A percentile compares a stretch with the other conserved stretches of the same genome.
Conservation (phyloP, 1,140 invertebrate genomes). For the Drosophila tropicalis region DNA sequence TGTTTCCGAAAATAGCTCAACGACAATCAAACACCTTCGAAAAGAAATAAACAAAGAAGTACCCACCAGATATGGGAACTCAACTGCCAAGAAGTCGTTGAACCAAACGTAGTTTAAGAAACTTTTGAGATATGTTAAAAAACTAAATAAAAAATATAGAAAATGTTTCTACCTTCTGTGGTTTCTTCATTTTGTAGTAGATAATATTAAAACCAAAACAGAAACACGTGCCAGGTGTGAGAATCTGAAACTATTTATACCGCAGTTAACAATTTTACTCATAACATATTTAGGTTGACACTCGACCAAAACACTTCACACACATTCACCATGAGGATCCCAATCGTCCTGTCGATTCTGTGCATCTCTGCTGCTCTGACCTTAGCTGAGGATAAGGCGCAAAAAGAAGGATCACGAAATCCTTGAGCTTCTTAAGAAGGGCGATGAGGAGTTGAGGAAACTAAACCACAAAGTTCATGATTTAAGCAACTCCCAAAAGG, state of each 20-base stretch:
- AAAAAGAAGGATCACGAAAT: constrained; percentile 4
- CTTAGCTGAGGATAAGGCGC: constrained; percentile 7
- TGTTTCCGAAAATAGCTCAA: no score
- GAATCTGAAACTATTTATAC: constrained; percentile 32
- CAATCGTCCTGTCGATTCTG: constrained; percentile 16
- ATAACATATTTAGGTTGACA: constrained; percentile 2
- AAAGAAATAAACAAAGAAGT: no score
- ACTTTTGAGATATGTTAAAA: no score
- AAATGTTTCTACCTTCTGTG: neutral
- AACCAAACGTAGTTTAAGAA: neutral
- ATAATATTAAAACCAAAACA: neutral
- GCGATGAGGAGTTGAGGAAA: constrained; percentile 11
- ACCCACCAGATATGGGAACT: no score
- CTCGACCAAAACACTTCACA: constrained; percentile 9
- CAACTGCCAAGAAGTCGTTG: neutral
- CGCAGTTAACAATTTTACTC: neutral
- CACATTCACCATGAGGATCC: constrained; percentile 27
- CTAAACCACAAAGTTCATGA: constrained; percentile 12
- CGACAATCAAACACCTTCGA: no score
- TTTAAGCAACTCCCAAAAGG: constrained; percentile 44
- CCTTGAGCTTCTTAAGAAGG: constrained; percentile 20
- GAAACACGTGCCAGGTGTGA: neutral
- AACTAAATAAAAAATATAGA: no score
- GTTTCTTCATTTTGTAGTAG: neutral
- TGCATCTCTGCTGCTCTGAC: constrained; percentile 5